Percentiles rank a stretch among this genome's conserved stretches.
Evolutionary conservation across 2,888 invertebrate species (phyloP).

Genomic region (Epicampocera succincta): DNA sequence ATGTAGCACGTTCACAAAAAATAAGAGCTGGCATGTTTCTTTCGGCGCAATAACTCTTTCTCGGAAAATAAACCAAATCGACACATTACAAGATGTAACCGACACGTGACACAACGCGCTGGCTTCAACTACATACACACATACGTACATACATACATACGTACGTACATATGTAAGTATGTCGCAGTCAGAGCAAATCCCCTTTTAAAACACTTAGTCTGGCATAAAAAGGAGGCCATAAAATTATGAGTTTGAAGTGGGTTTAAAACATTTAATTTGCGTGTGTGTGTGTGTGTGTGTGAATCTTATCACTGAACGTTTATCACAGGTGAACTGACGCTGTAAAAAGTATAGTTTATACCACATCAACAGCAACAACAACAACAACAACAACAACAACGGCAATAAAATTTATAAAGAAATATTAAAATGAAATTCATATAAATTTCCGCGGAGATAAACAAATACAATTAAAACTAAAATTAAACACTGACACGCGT

Average conservation of each 20-base stretch:
- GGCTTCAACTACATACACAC: slow-evolving; percentile 12
- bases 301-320: slow-evolving; percentile 60
- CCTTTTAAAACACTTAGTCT: not conserved
- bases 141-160: too few relatives aligned
- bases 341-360: slow-evolving; percentile 10
- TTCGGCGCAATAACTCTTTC: slow-evolving; percentile 41
- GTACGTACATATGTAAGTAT: too few relatives aligned
- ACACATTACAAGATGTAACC: slow-evolving; percentile 46
- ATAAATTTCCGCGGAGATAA: slow-evolving; percentile 49
- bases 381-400: not conserved
- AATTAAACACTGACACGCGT: slow-evolving; percentile 58
- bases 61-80: slow-evolving; percentile 52
- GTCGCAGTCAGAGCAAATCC: not conserved
- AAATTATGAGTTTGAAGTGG: slow-evolving; percentile 55
- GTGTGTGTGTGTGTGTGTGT: not conserved
- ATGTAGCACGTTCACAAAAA: slow-evolving; percentile 35
- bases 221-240: slow-evolving; percentile 22
- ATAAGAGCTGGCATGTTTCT: slow-evolving; percentile 15
- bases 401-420: slow-evolving; percentile 38
- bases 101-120: slow-evolving; percentile 59
- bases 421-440: slow-evolving; percentile 66
- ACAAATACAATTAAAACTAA: slow-evolving; percentile 1
- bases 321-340: slow-evolving; percentile 62
- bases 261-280: slow-evolving; percentile 19
- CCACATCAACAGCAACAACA: slow-evolving; percentile 1